Conservation (phyloP, 2,888 invertebrate species). For the Spodoptera picta region DNA sequence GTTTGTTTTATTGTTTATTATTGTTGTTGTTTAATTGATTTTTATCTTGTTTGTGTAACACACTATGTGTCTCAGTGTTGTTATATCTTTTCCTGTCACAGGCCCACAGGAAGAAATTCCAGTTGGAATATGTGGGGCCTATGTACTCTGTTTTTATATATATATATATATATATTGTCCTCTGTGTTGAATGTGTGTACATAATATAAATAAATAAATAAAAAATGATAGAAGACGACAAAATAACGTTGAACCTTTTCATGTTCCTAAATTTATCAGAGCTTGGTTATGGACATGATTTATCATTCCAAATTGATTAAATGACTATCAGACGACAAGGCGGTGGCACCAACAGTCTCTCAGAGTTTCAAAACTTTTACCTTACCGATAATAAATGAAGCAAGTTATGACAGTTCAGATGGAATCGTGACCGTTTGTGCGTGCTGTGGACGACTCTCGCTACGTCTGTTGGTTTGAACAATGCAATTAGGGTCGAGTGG, state of each 20-base stretch:
- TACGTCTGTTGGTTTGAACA: conserved; percentile 31
- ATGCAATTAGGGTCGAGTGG: conserved; percentile 53
- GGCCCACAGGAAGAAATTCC: too few relatives aligned
- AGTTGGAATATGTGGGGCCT: too few relatives aligned
- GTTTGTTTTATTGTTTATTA: too few relatives aligned
- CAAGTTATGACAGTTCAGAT: conserved; percentile 68
- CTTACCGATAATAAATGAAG: conserved; percentile 68
- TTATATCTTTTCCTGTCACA: too few relatives aligned
- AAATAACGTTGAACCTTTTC: conserved; percentile 33
- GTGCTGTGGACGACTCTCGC: conserved; percentile 51
- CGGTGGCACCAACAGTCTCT: conserved; percentile 54
- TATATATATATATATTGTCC: too few relatives aligned
- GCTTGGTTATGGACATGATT: conserved; percentile 48
- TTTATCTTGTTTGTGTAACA: too few relatives aligned
- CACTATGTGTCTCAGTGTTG: too few relatives aligned
- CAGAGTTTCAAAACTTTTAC: conserved; percentile 65
- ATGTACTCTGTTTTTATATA: too few relatives aligned
- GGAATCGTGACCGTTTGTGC: conserved; percentile 64
- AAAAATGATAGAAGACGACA: conserved; percentile 2
- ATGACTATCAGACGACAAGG: conserved; percentile 63
- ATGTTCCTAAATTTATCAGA: conserved; percentile 39
- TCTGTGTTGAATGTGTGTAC: too few relatives aligned
- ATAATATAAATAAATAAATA: too few relatives aligned
- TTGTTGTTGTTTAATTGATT: too few relatives aligned
- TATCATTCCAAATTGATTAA: conserved; percentile 68